phyloP scores from a whole-genome alignment of 30 jellyfish, hydroid and myxozoan species.

The Mastigias papua region DNA sequence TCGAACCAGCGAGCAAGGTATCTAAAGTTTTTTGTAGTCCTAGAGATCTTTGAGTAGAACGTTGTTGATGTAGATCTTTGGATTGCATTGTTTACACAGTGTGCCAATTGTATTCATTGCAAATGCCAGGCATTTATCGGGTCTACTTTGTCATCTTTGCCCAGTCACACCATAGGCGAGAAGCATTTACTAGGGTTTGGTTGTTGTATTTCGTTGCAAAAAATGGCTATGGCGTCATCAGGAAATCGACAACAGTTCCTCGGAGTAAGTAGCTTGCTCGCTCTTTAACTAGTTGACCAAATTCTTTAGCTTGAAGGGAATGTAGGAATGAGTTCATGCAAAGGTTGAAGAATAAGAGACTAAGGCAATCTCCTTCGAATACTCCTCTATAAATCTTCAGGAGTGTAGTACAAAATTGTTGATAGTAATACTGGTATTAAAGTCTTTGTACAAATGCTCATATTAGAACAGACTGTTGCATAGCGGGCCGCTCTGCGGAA shows the following conservation, averaged over 20 bases:
- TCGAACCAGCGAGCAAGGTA: slow-evolving; percentile 6
- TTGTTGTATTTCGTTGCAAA: not conserved
- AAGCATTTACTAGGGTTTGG: not conserved
- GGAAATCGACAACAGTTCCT: slow-evolving; percentile 4
- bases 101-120: not conserved
- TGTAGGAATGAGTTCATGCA: not conserved
- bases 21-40: not conserved
- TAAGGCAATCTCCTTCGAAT: not conserved
- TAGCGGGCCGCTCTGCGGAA: too few species aligned
- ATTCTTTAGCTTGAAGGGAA: slow-evolving; percentile 3
- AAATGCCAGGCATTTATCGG: not conserved
- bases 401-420: not conserved
- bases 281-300: slow-evolving; percentile 5
- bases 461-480: too few species aligned
- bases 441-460: slow-evolving; percentile 18
- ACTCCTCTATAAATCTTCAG: slow-evolving; percentile 1
- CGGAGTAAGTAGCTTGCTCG: slow-evolving; percentile 6
- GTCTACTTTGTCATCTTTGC: slow-evolving; percentile 16
- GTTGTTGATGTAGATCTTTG: not conserved
- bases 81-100: not conserved
- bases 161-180: not conserved
- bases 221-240: slow-evolving; percentile 17
- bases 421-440: slow-evolving; percentile 3
- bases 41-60: not conserved
- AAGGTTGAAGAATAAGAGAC: not conserved